phyloP scores from a whole-genome alignment of 2,113 vertebrate genomes.

The Catharus minimus region DNA sequence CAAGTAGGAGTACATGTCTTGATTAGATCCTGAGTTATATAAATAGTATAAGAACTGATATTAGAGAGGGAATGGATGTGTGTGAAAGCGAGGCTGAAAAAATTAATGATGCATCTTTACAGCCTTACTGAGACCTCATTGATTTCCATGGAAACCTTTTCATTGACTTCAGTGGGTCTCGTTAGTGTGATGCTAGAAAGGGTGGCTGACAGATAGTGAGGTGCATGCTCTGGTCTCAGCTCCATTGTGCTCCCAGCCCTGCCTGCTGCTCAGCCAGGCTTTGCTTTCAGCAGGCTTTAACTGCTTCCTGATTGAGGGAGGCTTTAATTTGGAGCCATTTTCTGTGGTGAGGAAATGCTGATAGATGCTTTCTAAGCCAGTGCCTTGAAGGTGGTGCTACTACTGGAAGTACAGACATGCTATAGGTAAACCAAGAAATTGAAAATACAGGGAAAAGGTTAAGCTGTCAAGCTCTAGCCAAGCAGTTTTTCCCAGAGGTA shows the following conservation, averaged over 20 bases:
- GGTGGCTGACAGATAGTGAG: constrained; percentile 33
- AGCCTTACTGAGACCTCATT: constrained; percentile 60
- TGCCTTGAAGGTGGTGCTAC: not conserved
- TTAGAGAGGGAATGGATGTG: constrained; percentile 40
- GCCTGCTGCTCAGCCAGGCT: not conserved
- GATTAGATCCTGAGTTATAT: constrained; percentile 65
- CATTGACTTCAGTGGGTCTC: constrained; percentile 49
- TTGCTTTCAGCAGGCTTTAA: not conserved
- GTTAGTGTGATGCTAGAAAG: constrained; percentile 12
- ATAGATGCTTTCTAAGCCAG: not conserved
- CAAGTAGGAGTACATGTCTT: constrained; percentile 45
- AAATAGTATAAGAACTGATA: constrained; percentile 63
- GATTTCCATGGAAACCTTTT: constrained; percentile 68
- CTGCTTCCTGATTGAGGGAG: constrained; percentile 10
- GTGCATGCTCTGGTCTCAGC: not conserved
- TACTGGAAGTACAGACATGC: not conserved
- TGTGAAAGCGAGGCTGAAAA: constrained; percentile 52
- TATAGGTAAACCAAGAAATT: not conserved
- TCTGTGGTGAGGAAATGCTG: not conserved
- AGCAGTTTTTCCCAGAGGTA: not conserved
- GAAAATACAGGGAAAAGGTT: not conserved
- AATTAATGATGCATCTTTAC: constrained; percentile 67
- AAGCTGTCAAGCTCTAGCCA: not conserved
- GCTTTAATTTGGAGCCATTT: constrained; percentile 24
- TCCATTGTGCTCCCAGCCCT: constrained; percentile 15